Conservation (phyloP, 2,888 invertebrate species). For the Phyllotreta striolata region DNA sequence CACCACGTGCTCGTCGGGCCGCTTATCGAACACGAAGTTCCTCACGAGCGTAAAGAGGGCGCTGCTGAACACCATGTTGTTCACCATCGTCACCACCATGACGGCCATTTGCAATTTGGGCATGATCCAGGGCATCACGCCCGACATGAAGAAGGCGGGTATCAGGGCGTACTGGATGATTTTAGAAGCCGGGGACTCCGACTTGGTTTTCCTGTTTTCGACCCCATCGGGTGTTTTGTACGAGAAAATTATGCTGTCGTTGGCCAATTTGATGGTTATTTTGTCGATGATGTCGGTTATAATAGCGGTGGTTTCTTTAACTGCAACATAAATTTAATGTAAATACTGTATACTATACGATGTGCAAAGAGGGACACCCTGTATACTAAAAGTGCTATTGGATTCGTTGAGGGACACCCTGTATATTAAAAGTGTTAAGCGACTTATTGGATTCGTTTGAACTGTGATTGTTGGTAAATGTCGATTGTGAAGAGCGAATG, state of each 20-base stretch:
- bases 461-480: too few relatives aligned
- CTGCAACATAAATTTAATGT: not conserved
- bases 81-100: conserved; percentile 68
- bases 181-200: conserved; percentile 32
- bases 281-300: not conserved
- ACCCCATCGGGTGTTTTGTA: conserved; percentile 16
- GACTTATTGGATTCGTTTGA: too few relatives aligned
- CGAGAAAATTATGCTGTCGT: conserved; percentile 25
- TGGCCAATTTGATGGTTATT: conserved; percentile 16
- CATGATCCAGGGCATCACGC: conserved; percentile 72
- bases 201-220: conserved; percentile 32
- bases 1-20: conserved; percentile 65
- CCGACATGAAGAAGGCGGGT: conserved; percentile 72
- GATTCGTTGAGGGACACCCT: too few relatives aligned
- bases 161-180: conserved; percentile 49
- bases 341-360: too few relatives aligned
- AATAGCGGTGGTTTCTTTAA: conserved; percentile 6
- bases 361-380: too few relatives aligned
- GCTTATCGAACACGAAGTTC: conserved; percentile 67
- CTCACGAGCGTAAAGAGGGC: conserved; percentile 67
- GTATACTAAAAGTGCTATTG: too few relatives aligned
- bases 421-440: too few relatives aligned
- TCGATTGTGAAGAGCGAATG: too few relatives aligned
- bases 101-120: conserved; percentile 74
- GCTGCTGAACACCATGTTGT: conserved; percentile 72